Evolutionary conservation across 1,140 invertebrate species (phyloP).

Genomic region (Euwallacea similis): DNA sequence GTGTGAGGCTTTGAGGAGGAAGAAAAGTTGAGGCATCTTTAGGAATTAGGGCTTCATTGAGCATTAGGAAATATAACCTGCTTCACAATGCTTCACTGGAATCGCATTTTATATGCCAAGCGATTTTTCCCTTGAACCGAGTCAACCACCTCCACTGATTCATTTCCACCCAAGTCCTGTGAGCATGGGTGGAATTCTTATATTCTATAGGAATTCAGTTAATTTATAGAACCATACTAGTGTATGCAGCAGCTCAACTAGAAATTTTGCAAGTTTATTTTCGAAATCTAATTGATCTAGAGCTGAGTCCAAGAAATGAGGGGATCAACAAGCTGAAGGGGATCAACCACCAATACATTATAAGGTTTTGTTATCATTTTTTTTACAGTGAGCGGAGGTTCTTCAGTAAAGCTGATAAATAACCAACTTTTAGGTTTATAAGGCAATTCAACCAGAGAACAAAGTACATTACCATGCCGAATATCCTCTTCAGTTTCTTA

Average conservation of each 20-base stretch:
- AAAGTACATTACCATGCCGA: constrained; percentile 20
- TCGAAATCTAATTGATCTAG: neutral
- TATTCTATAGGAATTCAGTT: neutral
- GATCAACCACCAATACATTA: neutral
- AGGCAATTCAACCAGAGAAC: constrained; percentile 1
- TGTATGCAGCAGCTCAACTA: constrained; percentile 3
- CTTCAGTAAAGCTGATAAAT: too few relatives aligned
- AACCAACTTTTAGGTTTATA: constrained; percentile 11
- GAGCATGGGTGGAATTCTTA: neutral
- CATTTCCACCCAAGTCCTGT: neutral
- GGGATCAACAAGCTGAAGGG: neutral
- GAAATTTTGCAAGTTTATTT: constrained; percentile 10
- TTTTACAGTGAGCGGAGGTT: neutral
- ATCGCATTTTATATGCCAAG: constrained; percentile 10
- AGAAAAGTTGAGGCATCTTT: neutral
- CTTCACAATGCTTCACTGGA: constrained; percentile 10
- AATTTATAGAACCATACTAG: constrained; percentile 1
- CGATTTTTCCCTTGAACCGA: constrained; percentile 5
- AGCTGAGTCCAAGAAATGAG: neutral
- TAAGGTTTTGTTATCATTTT: constrained; percentile 4
- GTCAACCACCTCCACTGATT: neutral
- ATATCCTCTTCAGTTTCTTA: constrained; percentile 17
- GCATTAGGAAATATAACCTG: neutral
- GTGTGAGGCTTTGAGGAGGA: neutral
- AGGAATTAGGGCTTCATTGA: neutral